These are phyloP conservation scores for Schizaphis graminum DNA, from an alignment of 2,888 invertebrate genomes.

Conservation along the genomic window DNA sequence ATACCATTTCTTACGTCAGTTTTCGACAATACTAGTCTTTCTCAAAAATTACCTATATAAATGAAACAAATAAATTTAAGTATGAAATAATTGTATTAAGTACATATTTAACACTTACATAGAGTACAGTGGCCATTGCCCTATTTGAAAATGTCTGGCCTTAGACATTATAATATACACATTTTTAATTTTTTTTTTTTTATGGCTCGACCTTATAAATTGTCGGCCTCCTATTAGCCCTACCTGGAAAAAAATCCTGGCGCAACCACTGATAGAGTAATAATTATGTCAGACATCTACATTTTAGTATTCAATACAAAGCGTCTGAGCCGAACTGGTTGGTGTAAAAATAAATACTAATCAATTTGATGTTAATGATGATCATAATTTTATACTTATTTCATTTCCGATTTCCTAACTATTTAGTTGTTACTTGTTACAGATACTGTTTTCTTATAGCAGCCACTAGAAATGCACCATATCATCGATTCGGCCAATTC, in stretches of 20 bases:
- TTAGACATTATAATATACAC: too few species aligned
- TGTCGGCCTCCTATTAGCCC: too few species aligned
- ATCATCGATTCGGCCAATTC: background rate
- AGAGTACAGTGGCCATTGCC: too few species aligned
- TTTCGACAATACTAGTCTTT: background rate
- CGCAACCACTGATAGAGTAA: background rate
- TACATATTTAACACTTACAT: too few species aligned
- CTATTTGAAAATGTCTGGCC: too few species aligned
- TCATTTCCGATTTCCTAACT: background rate
- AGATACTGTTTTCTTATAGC: background rate
- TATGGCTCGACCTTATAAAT: too few species aligned
- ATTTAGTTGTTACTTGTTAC: background rate
- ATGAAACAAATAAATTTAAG: too few species aligned
- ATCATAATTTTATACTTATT: background rate
- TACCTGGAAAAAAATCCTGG: too few species aligned
- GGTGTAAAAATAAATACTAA: background rate
- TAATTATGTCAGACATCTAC: background rate
- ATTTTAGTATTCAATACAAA: background rate
- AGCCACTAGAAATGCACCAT: background rate
- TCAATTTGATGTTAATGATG: background rate
- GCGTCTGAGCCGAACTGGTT: background rate
- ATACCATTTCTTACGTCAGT: background rate
- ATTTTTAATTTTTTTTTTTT: too few species aligned
- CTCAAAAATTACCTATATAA: background rate
- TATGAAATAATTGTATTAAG: too few species aligned